A percentile compares a stretch with the other conserved stretches of the same genome.
phyloP scores from a whole-genome alignment of 2,113 vertebrate genomes.

The Gavialis gangeticus region DNA sequence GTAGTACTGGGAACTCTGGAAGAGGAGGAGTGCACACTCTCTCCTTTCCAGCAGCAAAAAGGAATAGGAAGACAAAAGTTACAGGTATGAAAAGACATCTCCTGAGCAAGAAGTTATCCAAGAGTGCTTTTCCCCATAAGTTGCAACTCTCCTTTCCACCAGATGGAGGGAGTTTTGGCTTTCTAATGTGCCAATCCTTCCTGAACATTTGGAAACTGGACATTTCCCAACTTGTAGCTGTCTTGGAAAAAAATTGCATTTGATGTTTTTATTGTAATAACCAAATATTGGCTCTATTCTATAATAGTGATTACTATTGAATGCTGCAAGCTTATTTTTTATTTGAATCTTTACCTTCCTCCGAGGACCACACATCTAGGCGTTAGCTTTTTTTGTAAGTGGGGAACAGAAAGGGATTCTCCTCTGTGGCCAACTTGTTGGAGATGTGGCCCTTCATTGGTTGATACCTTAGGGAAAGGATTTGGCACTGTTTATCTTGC shows the following conservation, averaged over 20 bases:
- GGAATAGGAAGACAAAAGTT: not conserved
- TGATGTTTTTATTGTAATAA: not conserved
- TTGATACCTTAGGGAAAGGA: not conserved
- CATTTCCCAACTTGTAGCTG: not conserved
- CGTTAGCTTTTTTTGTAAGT: no score
- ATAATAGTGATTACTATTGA: not conserved
- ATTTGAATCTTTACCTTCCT: not conserved
- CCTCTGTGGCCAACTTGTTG: not conserved
- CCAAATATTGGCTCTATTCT: conserved; percentile 1
- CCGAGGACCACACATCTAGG: no score
- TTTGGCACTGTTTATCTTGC: not conserved
- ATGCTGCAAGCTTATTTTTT: not conserved
- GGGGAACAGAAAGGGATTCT: not conserved
- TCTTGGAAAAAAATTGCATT: not conserved
- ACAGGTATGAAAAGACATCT: not conserved
- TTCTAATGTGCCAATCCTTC: not conserved
- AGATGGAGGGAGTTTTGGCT: not conserved
- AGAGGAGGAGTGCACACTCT: not conserved
- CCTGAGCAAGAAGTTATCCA: not conserved
- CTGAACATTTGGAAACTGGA: not conserved
- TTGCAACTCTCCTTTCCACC: not conserved
- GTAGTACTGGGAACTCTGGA: not conserved
- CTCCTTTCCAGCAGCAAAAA: not conserved
- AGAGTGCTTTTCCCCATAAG: not conserved
- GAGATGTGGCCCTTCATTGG: not conserved